Percentiles rank a stretch among this genome's conserved stretches.
phyloP scores from a whole-genome alignment of 2,888 invertebrate species.

The Crioceris asparagi region DNA sequence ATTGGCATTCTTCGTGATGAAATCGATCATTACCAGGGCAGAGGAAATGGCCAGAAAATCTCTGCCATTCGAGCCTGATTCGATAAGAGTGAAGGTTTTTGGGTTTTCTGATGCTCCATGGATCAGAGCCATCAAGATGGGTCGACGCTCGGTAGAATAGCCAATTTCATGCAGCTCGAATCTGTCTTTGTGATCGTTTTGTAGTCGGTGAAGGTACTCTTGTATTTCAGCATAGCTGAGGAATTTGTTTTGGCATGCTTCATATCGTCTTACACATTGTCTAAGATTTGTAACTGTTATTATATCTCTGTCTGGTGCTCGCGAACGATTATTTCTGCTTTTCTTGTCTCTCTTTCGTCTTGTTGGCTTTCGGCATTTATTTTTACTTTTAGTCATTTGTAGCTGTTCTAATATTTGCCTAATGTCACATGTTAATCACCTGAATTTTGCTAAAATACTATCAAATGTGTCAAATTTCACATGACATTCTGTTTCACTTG shows the following conservation, averaged over 20 bases:
- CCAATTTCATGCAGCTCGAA: slow-evolving; percentile 16
- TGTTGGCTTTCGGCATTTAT: too few species aligned
- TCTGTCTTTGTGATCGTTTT: slow-evolving; percentile 12
- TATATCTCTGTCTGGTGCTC: too few species aligned
- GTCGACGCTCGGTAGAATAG: slow-evolving; percentile 14
- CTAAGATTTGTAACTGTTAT: slow-evolving; percentile 5
- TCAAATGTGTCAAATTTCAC: too few species aligned
- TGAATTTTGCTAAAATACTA: too few species aligned
- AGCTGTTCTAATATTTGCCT: too few species aligned
- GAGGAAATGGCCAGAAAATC: slow-evolving; percentile 21
- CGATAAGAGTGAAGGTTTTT: slow-evolving; percentile 15
- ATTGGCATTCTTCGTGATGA: slow-evolving; percentile 18
- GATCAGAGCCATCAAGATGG: slow-evolving; percentile 13
- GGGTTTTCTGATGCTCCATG: slow-evolving; percentile 2
- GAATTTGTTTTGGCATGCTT: slow-evolving; percentile 22
- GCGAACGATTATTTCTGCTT: too few species aligned
- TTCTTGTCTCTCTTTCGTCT: too few species aligned
- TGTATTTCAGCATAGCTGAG: slow-evolving; percentile 21
- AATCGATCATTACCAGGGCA: slow-evolving; percentile 22
- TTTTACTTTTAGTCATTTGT: too few species aligned
- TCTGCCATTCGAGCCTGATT: slow-evolving; percentile 22
- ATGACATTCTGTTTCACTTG: too few species aligned
- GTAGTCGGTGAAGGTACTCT: slow-evolving; percentile 16
- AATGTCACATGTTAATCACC: too few species aligned
- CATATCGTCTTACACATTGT: slow-evolving; percentile 10